These are phyloP conservation scores for Rhynchophorus ferrugineus DNA, from an alignment of 1,140 invertebrate species.

Conservation along the genomic window DNA sequence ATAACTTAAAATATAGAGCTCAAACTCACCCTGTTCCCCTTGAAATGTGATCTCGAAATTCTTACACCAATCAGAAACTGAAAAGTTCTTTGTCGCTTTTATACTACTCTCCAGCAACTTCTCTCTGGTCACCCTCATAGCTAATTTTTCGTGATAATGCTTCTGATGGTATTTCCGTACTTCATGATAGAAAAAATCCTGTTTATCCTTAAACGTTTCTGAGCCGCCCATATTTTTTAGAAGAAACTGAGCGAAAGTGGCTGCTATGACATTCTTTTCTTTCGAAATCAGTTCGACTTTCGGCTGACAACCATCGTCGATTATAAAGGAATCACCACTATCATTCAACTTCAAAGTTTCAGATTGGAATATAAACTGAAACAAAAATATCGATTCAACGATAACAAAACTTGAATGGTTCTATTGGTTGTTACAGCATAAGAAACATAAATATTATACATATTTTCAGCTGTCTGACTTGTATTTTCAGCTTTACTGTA, in stretches of 20 bases:
- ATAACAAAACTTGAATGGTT: background rate
- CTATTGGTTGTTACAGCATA: background rate
- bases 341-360: conserved; percentile 39
- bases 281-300: conserved; percentile 72
- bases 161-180: conserved; percentile 78
- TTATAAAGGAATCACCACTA: conserved; percentile 56
- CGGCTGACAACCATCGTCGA: conserved; percentile 87
- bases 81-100: conserved; percentile 71
- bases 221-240: conserved; percentile 93
- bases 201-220: conserved; percentile 92
- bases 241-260: conserved; percentile 85
- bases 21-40: conserved; percentile 79
- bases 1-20: too few species aligned
- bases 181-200: conserved; percentile 92
- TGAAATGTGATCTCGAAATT: conserved; percentile 89
- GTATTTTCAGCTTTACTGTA: too few species aligned
- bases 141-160: conserved; percentile 75
- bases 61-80: conserved; percentile 81
- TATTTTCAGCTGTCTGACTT: too few species aligned
- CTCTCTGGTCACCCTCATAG: conserved; percentile 72
- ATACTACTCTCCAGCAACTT: conserved; percentile 75
- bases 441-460: too few species aligned
- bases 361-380: conserved; percentile 54
- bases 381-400: background rate
- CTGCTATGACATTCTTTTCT: conserved; percentile 83